Base-by-base conservation (phyloP, 1,140 invertebrate species). In the Caerostris darwini region DNA sequence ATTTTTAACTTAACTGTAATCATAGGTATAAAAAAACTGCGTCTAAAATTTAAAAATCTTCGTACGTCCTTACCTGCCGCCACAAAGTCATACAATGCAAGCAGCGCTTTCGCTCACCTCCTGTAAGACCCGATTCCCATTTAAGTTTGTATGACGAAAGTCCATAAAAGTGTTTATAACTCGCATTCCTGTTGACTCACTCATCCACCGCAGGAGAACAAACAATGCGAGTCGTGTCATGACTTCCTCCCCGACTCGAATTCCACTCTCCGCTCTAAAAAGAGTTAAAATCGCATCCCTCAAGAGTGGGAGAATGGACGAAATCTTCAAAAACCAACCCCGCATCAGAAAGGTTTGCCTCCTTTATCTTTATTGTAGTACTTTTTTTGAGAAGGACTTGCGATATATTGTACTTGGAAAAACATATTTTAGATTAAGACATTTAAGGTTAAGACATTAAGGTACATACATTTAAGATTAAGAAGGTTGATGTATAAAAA, bases 161-260 rank as follows among this genome's bases (percentile, higher is more conserved):
- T 12, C 19, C 69, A 53, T 77, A 77, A 77, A 77, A 77, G 69
- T 77, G 69, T 77, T 77, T 77, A 77, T 77, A 77, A 53, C 69
- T 34, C 19, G 19, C 69, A 77, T 77, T 77, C 69, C 69, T 3
- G 7, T 3, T 77, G 69, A 77, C 50, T 77, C 69, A 77, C 50
- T 77, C 69, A 77, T 77, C 7, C 69, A 10, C 69, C 34, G 69
- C 69, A 77, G 69, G 12, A 77, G 69, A 50, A 34, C 69, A 77
- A 77, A 77, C 69, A 77, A 77, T 77, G 19, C 69, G 19, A 7
- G 19, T 50, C 19, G 69, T 77, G 12, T 34, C 7, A 19, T 34
- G 34, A 10, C 19, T 3, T 77, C 34, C 34, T 34, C 8, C 69
- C 10, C 19, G 12, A 50, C 19, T 77, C 50, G 34, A 77, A 77